Conservation (phyloP, 1,140 invertebrate genomes). For the Mactra quadrangularis region DNA sequence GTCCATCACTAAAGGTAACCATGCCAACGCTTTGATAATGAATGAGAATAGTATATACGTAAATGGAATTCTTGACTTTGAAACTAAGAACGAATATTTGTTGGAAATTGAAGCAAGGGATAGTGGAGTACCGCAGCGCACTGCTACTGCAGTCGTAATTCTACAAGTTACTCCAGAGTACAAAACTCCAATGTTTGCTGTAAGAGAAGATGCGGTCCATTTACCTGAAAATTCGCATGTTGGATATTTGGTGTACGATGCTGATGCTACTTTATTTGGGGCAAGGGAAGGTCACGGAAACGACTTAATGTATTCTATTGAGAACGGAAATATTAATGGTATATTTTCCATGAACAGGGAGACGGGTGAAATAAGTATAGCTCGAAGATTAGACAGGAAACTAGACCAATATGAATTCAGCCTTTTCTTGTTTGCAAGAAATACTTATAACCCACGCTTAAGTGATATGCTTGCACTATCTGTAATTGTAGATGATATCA, state of each 20-base stretch:
- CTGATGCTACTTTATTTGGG: constrained; percentile 40
- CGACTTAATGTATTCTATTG: constrained; percentile 49
- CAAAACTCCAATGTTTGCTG: constrained; percentile 35
- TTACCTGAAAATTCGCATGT: constrained; percentile 50
- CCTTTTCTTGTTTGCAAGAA: constrained; percentile 14
- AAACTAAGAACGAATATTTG: constrained; percentile 45
- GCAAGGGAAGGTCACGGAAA: constrained; percentile 44
- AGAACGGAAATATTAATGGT: constrained; percentile 14
- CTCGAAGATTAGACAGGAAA: background rate
- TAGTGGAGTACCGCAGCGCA: constrained; percentile 17
- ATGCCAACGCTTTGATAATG: constrained; percentile 3
- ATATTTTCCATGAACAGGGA: constrained; percentile 17
- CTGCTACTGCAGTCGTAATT: constrained; percentile 46
- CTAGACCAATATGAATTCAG: background rate
- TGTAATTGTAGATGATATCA: constrained; percentile 43
- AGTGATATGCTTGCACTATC: constrained; percentile 39
- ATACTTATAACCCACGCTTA: constrained; percentile 43
- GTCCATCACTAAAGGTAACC: constrained; percentile 37
- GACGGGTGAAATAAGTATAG: constrained; percentile 38
- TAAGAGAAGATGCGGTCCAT: constrained; percentile 28
- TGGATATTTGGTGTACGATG: constrained; percentile 43
- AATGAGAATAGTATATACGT: background rate
- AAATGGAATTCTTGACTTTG: constrained; percentile 12
- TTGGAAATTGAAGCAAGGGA: constrained; percentile 54
- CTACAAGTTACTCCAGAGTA: constrained; percentile 39